Evolutionary conservation across 2,888 invertebrate species (phyloP).

Genomic region (Calephelis perditalis): DNA sequence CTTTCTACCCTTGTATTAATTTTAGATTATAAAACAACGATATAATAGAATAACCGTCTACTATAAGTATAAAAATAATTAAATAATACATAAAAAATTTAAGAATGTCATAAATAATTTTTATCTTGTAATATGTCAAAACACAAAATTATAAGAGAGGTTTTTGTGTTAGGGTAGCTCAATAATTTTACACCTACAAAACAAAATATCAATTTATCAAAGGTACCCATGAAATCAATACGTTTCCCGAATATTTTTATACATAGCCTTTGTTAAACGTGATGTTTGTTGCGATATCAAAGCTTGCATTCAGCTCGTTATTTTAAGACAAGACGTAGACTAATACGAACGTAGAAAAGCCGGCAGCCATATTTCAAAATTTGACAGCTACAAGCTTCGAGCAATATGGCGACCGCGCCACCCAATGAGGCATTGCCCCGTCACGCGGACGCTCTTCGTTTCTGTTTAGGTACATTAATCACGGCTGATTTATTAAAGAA

Average conservation of each 20-base stretch:
- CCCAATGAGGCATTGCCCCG: conserved; percentile 73
- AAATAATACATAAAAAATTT: neutral
- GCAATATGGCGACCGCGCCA: conserved; percentile 76
- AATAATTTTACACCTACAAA: conserved; percentile 62
- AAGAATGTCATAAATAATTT: conserved; percentile 52
- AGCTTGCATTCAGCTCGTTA: conserved; percentile 51
- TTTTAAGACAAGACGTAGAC: conserved; percentile 68
- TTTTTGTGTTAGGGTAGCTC: conserved; percentile 43
- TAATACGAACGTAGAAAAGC: conserved; percentile 57
- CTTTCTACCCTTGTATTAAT: too few relatives aligned
- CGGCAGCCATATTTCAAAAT: conserved; percentile 70
- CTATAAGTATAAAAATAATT: too few relatives aligned
- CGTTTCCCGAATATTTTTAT: conserved; percentile 28
- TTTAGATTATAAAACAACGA: too few relatives aligned
- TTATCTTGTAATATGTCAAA: conserved; percentile 47
- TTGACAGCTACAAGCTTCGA: conserved; percentile 75
- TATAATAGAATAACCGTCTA: too few relatives aligned
- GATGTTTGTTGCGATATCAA: conserved; percentile 42
- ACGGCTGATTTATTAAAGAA: conserved; percentile 72
- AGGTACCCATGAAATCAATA: conserved; percentile 46
- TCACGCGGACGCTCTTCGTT: conserved; percentile 63
- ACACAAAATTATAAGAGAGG: conserved; percentile 56
- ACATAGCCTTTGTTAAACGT: conserved; percentile 24
- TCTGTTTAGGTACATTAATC: conserved; percentile 66
- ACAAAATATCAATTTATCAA: conserved; percentile 60